These are phyloP conservation scores for Caenorhabditis becei DNA, from an alignment of 2,888 invertebrate genomes.

Conservation along the genomic window DNA sequence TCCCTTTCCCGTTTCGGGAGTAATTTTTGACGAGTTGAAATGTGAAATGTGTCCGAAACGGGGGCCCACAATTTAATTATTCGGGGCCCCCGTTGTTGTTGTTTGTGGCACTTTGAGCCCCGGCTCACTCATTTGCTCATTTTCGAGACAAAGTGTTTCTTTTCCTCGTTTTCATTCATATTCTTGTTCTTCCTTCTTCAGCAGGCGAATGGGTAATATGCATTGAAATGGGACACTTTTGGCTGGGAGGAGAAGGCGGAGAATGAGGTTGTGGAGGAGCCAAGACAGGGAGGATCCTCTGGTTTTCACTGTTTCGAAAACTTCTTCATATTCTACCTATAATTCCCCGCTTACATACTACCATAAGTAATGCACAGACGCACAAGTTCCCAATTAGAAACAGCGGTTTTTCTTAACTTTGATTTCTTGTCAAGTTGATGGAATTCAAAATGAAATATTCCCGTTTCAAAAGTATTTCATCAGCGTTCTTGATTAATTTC, in stretches of 20 bases:
- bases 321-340: no score
- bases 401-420: no score
- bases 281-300: not conserved
- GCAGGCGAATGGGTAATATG: constrained; percentile 45
- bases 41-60: constrained; percentile 17
- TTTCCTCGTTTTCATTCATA: constrained; percentile 58
- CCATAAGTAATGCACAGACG: no score
- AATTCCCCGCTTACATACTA: no score
- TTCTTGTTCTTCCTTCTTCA: constrained; percentile 6
- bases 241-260: constrained; percentile 11
- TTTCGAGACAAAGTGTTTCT: constrained; percentile 48
- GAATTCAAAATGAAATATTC: no score
- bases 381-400: no score
- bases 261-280: not conserved
- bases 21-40: constrained; percentile 17
- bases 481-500: no score
- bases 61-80: constrained; percentile 46
- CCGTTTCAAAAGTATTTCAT: no score
- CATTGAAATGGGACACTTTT: constrained; percentile 53
- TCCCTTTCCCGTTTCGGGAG: not conserved
- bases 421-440: no score
- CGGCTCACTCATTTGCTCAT: constrained; percentile 4
- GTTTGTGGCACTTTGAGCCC: constrained; percentile 14
- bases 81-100: constrained; percentile 10
- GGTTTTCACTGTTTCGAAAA: no score